These are phyloP conservation scores for Lycophotia porphyrea DNA, from an alignment of 2,888 invertebrate genomes.

Conservation along the genomic window DNA sequence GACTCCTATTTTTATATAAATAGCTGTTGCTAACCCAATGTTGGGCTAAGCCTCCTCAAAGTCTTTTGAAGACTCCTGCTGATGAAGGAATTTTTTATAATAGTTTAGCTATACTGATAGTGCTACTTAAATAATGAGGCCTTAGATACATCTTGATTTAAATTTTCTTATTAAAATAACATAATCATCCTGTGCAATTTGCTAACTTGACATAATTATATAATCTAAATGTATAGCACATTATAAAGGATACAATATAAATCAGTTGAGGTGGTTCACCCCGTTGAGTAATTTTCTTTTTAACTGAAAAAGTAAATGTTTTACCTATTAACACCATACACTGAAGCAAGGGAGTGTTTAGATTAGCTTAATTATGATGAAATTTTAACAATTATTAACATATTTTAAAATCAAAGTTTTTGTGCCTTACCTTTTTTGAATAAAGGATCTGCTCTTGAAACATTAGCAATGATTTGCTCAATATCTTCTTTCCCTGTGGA, in stretches of 20 bases:
- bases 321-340: not conserved
- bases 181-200: not conserved
- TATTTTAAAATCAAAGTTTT: not conserved
- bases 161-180: not conserved
- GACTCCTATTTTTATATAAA: not conserved
- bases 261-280: slow-evolving; percentile 58
- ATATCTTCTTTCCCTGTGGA: slow-evolving; percentile 79
- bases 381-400: not conserved
- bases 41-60: not conserved
- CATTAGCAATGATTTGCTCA: slow-evolving; percentile 75
- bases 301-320: slow-evolving; percentile 66
- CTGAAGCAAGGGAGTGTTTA: not conserved
- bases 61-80: not conserved
- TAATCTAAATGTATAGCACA: not conserved
- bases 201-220: not conserved
- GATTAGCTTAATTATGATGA: not conserved
- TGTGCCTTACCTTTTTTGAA: slow-evolving; percentile 80
- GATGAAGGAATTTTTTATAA: not conserved
- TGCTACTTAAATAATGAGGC: not conserved
- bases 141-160: not conserved
- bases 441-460: slow-evolving; percentile 72
- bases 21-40: not conserved
- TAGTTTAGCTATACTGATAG: not conserved
- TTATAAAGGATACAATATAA: slow-evolving; percentile 76
- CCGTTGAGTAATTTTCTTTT: slow-evolving; percentile 39